Evolutionary conservation across 64 coral and sea anemone genomes (phyloP).

Genomic region (Pocillopora verrucosa): DNA sequence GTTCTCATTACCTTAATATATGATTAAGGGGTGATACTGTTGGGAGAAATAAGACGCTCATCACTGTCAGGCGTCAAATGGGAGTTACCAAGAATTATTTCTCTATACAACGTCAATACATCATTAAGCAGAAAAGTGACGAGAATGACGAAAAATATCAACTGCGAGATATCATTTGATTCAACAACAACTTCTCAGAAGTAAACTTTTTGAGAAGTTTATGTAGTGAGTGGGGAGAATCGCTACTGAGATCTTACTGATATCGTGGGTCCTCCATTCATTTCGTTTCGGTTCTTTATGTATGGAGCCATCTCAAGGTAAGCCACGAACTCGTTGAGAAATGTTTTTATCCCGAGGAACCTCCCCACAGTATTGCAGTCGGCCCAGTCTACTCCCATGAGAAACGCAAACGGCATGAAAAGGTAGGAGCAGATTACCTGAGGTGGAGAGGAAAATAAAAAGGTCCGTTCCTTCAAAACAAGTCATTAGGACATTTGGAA

Average conservation of each 20-base stretch:
- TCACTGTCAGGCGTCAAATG: no score
- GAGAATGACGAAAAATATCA: no score
- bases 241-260: not conserved
- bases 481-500: not conserved
- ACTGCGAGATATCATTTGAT: no score
- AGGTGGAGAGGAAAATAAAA: not conserved
- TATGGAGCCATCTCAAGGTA: constrained; percentile 66
- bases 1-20: no score
- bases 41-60: no score
- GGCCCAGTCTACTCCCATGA: constrained; percentile 89
- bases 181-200: no score
- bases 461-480: not conserved
- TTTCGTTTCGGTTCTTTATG: constrained; percentile 48
- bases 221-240: not conserved
- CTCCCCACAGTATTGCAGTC: constrained; percentile 76
- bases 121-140: no score
- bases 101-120: no score
- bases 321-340: constrained; percentile 77
- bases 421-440: constrained; percentile 86
- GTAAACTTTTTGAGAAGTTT: no score
- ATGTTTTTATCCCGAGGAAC: constrained; percentile 86
- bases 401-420: constrained; percentile 87
- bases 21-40: no score
- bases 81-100: no score
- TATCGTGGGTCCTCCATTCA: constrained; percentile 36